Base-by-base conservation (phyloP, 2,113 vertebrate species). In the Nibea coibor region DNA sequence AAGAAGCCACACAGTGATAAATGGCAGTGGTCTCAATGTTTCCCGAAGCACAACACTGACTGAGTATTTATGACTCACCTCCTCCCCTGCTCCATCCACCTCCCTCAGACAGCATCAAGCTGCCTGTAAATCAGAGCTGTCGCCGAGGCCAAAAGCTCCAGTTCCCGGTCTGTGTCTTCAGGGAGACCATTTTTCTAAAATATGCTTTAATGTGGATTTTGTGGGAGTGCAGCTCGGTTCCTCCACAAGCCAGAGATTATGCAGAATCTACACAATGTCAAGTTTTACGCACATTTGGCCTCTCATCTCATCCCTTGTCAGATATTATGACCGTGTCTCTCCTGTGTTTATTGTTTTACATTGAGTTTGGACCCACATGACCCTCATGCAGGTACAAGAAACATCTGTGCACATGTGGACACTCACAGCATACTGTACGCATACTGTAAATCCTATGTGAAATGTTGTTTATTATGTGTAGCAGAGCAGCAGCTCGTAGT, bases 21-120 rank as follows among this genome's bases (percentile, higher is more conserved):
- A 90, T 85, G 66, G 53, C 51, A 54, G 80, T 75, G 71, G 47
- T 78, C 50, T 77, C 72, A 2, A 24, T 48, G 66, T 79, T 79
- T 81, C 85, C 80, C 59, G 39, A 80, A 90, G 81, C 88, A 75
- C 87, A 85, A 63, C 67, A 57, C 66, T 69, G 81, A 79, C 81
- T 5, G 39, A 78, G 73, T 90, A 91, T 93, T 91, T 93, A 91
- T 80, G 80, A 68, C 61, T 89, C 72, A 77, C 84, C 86, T 87
- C 79, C 68, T 75, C 72, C 77, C 61, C 78, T 67, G 68, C 78
- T 58, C 72, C 42, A 62, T 85, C 78, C 66, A 31, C 73, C 78
- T 89, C 80, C 85, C 75, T 85, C 73, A 81, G 71, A 89, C 69
- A 22, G 80, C 79, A 76, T 28, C 19, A 57, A 35, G 61, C 66